Evolutionary conservation across 2,888 invertebrate species (phyloP), one percentile per base, ranked within the genome.

Genomic region (Lymantria dispar): DNA sequence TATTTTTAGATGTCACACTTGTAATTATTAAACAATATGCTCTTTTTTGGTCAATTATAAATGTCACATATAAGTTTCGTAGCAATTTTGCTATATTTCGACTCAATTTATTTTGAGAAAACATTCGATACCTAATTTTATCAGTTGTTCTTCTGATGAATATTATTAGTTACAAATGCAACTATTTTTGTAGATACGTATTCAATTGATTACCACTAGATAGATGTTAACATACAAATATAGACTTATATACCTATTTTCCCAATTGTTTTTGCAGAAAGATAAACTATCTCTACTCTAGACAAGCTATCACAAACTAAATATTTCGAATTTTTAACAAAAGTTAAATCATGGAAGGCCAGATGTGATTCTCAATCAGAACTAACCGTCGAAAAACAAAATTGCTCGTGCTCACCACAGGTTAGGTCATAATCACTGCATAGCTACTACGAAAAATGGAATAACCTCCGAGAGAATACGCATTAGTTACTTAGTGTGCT

Each of bases 181-280:
- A 89, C 90, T 91, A 91, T 91, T 91, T 91, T 91, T 91, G 89
- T 91, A 91, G 90, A 85, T 82, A 68, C 67, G 85, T 88, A 85
- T 87, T 84, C 85, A 68, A 89, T 89, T 85, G 78, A 83, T 80
- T 86, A 88, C 86, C 84, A 84, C 82, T 90, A 87, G 78, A 87
- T 87, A 89, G 83, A 89, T 68, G 82, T 85, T 85, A 79, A 84
- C 74, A 79, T 70, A 33, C 33, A 33, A 79, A 84, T 74, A 71
- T 70, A 55, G 78, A 85, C 22, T 5, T 22, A 22, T 22, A 22
- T 22, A 22, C 22, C 22, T 87, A 87, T 89, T 89, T 88, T 89
- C 83, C 80, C 87, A 87, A 76, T 87, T 88, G 80, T 74, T 83
- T 90, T 89, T 85, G 80, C 80, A 76, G 73, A 77, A 74, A 70